Evolutionary conservation across 2,113 vertebrate species (phyloP), one percentile per base, ranked within the genome.

Genomic region (Hydrochoerus hydrochaeris): DNA sequence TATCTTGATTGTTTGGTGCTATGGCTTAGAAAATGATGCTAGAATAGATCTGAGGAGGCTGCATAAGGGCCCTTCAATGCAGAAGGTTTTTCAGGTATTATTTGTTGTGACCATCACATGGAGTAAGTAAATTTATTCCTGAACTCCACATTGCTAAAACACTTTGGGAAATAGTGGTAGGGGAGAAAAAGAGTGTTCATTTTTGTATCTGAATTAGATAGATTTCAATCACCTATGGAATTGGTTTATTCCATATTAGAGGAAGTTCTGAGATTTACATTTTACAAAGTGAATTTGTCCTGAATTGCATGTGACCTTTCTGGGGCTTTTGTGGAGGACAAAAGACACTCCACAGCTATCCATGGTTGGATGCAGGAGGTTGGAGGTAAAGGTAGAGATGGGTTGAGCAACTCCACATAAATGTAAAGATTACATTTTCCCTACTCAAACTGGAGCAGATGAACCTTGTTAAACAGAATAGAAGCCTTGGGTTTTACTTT

Each of bases 401-500:
- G 1, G n/a, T 2, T 54, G 30, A 73, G 32, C 32, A 14, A 26
- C 57, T 0, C 38, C 26, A 7, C 57, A 24, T 35, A 35, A 16
- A 85, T 46, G 32, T 49, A 65, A 54, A 94, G 54, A 84, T 83
- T 35, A 6, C 85, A 69, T 63, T 90, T 96, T 93, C 85, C 78
- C 96, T 84, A 32, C n/a, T 85, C 84, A 75, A 12, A 32, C 38
- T 82, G 78, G 69, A 98, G 88, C 44, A 60, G 9, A 12, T 35
- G 57, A 88, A 62, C 85, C 90, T 96, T 73, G 44, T 57, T 91
- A 94, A 32, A 5, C 95, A 30, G 32, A 93, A 96, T 91, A 77
- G 82, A 88, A 17, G 83, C 81, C 52, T 65, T 41, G 90, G 32
- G 32, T 97, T 88, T 95, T 57, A 97, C 96, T 97, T 71, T 94